Percentiles rank a stretch among this genome's conserved stretches.
phyloP scores from a whole-genome alignment of 2,888 invertebrate genomes.

The Ormyrus labotus region DNA sequence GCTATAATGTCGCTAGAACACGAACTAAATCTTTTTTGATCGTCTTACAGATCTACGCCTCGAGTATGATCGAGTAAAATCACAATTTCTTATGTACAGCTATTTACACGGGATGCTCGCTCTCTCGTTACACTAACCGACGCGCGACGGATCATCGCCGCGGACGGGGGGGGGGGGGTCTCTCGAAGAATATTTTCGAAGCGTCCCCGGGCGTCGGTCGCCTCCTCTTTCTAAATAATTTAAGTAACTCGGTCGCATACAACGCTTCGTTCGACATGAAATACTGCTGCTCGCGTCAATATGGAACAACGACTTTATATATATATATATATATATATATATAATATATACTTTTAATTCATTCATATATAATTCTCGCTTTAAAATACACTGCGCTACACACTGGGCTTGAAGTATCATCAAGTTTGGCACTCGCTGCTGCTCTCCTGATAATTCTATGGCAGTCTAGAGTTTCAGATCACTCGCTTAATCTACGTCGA shows the following conservation, averaged over 20 bases:
- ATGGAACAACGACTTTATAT: slow-evolving; percentile 67
- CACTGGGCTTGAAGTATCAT: slow-evolving; percentile 65
- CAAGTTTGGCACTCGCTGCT: slow-evolving; percentile 73
- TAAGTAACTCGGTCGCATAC: slow-evolving; percentile 69
- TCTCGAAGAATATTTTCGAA: too few relatives aligned
- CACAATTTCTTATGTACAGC: slow-evolving; percentile 71
- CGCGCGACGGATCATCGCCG: not conserved
- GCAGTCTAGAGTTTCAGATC: slow-evolving; percentile 18
- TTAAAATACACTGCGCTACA: slow-evolving; percentile 63
- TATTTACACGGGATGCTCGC: slow-evolving; percentile 42
- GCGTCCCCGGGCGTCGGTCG: too few relatives aligned
- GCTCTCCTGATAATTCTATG: slow-evolving; percentile 22
- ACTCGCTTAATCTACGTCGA: slow-evolving; percentile 4
- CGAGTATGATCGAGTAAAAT: slow-evolving; percentile 68
- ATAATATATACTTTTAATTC: too few relatives aligned
- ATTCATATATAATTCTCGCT: not conserved
- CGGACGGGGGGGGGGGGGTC: too few relatives aligned
- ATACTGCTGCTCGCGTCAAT: slow-evolving; percentile 39
- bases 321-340: slow-evolving; percentile 57
- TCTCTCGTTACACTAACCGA: not conserved
- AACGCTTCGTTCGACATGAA: slow-evolving; percentile 63
- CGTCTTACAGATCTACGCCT: slow-evolving; percentile 67
- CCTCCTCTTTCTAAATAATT: slow-evolving; percentile 67
- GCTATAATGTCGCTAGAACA: slow-evolving; percentile 73
- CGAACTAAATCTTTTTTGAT: slow-evolving; percentile 70